Conservation (phyloP, 2,888 invertebrate species). For the Catocala sponsa region DNA sequence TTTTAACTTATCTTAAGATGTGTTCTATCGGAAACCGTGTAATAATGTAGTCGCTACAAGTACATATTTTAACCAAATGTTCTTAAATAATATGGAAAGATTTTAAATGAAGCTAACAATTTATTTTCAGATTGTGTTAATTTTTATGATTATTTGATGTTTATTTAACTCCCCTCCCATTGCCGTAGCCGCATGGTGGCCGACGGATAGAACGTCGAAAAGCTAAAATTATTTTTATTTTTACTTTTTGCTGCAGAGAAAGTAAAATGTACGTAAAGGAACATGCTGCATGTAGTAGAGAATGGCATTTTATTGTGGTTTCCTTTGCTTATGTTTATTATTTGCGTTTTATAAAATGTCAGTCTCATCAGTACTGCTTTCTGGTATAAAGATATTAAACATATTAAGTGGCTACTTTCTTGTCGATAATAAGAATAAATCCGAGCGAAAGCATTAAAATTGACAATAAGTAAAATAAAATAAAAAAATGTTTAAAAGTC, state of each 20-base stretch:
- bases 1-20: too few relatives aligned
- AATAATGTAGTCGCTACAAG: too few relatives aligned
- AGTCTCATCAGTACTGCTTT: conserved; percentile 43
- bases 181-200: conserved; percentile 66
- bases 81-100: conserved; percentile 12
- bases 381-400: conserved; percentile 11
- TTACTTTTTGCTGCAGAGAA: conserved; percentile 80
- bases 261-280: conserved; percentile 81
- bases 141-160: conserved; percentile 57
- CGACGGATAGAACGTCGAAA: conserved; percentile 54
- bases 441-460: too few relatives aligned
- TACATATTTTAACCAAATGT: conserved; percentile 8
- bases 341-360: conserved; percentile 47
- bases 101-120: conserved; percentile 14
- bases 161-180: conserved; percentile 49
- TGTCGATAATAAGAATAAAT: too few relatives aligned
- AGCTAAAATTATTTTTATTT: conserved; percentile 58
- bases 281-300: conserved; percentile 48
- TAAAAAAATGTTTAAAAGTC: too few relatives aligned
- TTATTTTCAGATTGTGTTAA: conserved; percentile 66
- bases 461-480: too few relatives aligned
- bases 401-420: too few relatives aligned
- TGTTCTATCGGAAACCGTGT: too few relatives aligned
- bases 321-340: conserved; percentile 25
- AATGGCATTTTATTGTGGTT: conserved; percentile 66